Evolutionary conservation across 2,888 invertebrate genomes (phyloP), one percentile per base, ranked within the genome.

Genomic region (Gandaritis pyraliata): DNA sequence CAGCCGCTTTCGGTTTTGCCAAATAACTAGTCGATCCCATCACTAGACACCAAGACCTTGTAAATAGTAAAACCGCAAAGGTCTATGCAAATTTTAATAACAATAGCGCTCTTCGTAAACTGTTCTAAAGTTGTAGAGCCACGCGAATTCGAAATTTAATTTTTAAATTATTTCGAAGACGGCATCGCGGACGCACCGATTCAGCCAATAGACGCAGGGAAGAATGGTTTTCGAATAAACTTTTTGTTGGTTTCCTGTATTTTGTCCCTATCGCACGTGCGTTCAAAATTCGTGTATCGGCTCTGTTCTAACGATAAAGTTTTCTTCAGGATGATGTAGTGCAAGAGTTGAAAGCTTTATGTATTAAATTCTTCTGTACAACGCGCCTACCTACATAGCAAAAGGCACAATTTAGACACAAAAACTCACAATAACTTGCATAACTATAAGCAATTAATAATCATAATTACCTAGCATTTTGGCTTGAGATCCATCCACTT

Each of bases 11-110:
- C 5, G 90, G 81, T 70, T 92, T 92, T 33, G 82, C 80, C 71
- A 87, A 73, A 74, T 87, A 92, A 86, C 81, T 93, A 50, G 91
- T 92, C 48, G 92, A 92, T 48, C 93, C 93, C 93, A 93, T 90
- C 72, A 72, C 72, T 67, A 69, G 49, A 65, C 72, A 72, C 72
- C 69, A 66, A 47, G 47, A 52, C 45, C 48, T 49, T 63, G 63
- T 56, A 65, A 70, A 70, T 63, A 58, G 59, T 64, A 39, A 76
- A 72, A 68, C 70, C 71, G 70, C 70, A 67, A 69, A 72, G 59
- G 67, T 69, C 69, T 72, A 72, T 68, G 70, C 69, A 47, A 74
- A 75, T 65, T 72, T 73, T 76, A 72, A 75, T 54, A 61, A 55
- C 61, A 51, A 63, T 58, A 71, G 66, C 59, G 43, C 48, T 65